Evolutionary conservation across 1,140 invertebrate genomes (phyloP).

Genomic region (Cydia strobilella): DNA sequence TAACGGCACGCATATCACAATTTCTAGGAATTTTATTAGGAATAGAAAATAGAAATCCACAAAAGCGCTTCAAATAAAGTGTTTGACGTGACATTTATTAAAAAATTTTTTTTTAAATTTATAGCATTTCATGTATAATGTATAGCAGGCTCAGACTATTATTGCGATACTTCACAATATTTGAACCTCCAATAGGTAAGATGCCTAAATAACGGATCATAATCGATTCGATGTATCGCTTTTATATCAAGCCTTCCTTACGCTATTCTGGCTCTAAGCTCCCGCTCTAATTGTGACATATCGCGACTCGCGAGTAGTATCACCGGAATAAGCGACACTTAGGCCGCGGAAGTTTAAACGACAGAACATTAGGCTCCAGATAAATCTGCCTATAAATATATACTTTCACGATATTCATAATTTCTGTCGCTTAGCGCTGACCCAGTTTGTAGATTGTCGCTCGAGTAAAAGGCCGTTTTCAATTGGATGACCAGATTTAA

Average conservation of each 20-base stretch:
- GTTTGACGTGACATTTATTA: not conserved
- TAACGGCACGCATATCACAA: not conserved
- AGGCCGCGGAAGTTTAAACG: conserved; percentile 13
- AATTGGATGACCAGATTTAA: not conserved
- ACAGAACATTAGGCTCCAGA: conserved; percentile 9
- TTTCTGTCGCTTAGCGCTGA: conserved; percentile 16
- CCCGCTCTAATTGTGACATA: not conserved
- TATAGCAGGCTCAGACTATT: not conserved
- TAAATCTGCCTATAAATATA: conserved; percentile 12
- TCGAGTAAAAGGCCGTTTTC: not conserved
- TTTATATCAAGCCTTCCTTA: not conserved
- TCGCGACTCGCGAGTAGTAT: not conserved
- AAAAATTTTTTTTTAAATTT: not conserved
- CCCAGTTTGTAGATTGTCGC: not conserved
- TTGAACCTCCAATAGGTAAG: not conserved
- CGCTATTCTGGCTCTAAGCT: not conserved
- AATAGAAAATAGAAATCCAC: not conserved
- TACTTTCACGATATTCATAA: conserved; percentile 16
- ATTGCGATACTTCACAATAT: not conserved
- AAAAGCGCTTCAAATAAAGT: too few relatives aligned
- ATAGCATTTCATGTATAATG: too few relatives aligned
- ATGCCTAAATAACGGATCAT: not conserved
- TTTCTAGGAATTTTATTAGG: not conserved
- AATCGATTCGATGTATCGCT: not conserved
- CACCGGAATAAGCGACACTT: not conserved